phyloP scores from a whole-genome alignment of 2,888 invertebrate genomes.

The Aplocera efformata region DNA sequence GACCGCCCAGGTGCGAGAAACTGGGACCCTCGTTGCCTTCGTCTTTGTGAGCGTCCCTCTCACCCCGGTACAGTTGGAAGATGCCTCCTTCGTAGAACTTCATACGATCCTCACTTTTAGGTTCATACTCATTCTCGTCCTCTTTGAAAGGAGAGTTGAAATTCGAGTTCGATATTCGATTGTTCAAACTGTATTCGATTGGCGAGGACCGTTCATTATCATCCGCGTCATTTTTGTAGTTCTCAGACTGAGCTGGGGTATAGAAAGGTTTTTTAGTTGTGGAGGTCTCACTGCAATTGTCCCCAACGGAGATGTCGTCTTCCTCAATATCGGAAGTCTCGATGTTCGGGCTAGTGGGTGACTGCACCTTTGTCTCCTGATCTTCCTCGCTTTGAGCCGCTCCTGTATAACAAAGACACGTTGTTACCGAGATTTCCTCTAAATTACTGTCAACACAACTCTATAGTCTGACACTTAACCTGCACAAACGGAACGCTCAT shows the following conservation, averaged over 20 bases:
- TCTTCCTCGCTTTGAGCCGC: conserved; percentile 47
- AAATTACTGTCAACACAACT: conserved; percentile 47
- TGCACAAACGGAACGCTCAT: conserved; percentile 55
- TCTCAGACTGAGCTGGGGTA: conserved; percentile 34
- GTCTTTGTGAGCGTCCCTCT: conserved; percentile 54
- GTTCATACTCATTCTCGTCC: conserved; percentile 59
- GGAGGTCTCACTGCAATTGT: conserved; percentile 68
- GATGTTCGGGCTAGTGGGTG: conserved; percentile 46
- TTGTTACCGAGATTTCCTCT: conserved; percentile 27
- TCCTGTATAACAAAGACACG: conserved; percentile 40
- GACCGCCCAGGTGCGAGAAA: conserved; percentile 49
- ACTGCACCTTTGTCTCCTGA: conserved; percentile 40
- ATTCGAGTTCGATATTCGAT: conserved; percentile 51
- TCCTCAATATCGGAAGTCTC: conserved; percentile 56
- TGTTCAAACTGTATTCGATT: conserved; percentile 48
- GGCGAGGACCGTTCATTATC: conserved; percentile 52
- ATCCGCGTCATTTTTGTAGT: conserved; percentile 43
- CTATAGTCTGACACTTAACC: conserved; percentile 63
- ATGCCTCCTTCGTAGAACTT: conserved; percentile 65
- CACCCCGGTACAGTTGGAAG: conserved; percentile 64
- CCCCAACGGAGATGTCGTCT: conserved; percentile 71
- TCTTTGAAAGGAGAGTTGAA: conserved; percentile 67
- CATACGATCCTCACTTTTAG: conserved; percentile 51
- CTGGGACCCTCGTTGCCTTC: conserved; percentile 42
- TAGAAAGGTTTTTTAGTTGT: conserved; percentile 31